Base-by-base conservation (phyloP, 2,888 invertebrate species). In the Thymelicus acteon region DNA sequence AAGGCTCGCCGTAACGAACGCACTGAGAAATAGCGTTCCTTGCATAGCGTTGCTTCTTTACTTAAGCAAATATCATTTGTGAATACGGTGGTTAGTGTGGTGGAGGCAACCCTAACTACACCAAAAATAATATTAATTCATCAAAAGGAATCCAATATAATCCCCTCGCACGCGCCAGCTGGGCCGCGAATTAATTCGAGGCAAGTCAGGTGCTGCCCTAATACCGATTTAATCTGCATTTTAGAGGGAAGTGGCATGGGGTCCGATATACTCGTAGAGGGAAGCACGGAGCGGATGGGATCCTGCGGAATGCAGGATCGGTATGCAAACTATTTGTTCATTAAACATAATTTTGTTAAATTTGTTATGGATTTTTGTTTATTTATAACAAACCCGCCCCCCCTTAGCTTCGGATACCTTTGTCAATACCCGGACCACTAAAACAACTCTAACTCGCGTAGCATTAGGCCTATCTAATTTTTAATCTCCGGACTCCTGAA, bases 101-200 rank as follows among this genome's bases (percentile, higher is more conserved):
- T 3, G 12, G 15, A 2, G 49, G 2, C 49, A 52, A 19, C 49
- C 49, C 49, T 52, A 52, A 52, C 5, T 31, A 10, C 7, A 48
- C 72, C 73, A 80, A 82, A 81, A 84, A 83, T 84, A 85, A 87
- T 84, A 87, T 86, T 84, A 86, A 87, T 87, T 81, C 84, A 80
- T 81, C 81, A 82, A 79, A 77, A 80, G 83, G 85, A 85, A 85
- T 86, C 82, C 82, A 83, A 85, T 86, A 85, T 86, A 85, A 87
- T 82, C 87, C 87, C 82, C 82, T 78, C 75, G 74, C 31, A 31
- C 31, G 10, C 44, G 76, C 76, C 86, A 86, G 86, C 85, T 85
- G 86, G 82, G 79, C 72, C 78, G 75, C 74, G 60, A 73, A 82
- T 82, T 83, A 82, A 80, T 83, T 80, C 78, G 72, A 73, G 69